Conservation (phyloP, 2,888 invertebrate species). For the Escarpia spicata region DNA sequence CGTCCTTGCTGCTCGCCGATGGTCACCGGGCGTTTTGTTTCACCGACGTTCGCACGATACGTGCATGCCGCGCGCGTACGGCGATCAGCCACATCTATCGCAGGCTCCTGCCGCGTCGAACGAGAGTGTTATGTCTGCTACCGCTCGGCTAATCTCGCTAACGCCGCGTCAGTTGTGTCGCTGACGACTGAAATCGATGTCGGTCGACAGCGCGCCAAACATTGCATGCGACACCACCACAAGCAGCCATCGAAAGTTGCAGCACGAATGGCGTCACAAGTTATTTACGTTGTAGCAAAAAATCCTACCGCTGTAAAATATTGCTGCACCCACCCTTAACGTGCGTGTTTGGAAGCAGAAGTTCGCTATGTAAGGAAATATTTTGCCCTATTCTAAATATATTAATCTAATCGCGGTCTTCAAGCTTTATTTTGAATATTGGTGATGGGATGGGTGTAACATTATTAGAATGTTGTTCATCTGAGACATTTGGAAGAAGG, state of each 20-base stretch:
- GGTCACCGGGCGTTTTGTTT: neutral
- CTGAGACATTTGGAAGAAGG: no score
- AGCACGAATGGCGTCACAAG: neutral
- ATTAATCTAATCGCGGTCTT: no score
- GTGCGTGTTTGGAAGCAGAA: no score
- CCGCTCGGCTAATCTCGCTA: neutral
- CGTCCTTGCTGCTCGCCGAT: neutral
- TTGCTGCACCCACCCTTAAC: no score
- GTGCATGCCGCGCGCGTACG: neutral
- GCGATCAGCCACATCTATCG: neutral
- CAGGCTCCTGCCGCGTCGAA: neutral
- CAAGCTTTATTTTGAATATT: no score
- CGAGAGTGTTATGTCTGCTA: neutral
- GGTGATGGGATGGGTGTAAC: no score
- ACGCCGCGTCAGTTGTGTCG: conserved; percentile 1
- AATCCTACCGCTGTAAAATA: no score
- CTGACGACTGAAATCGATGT: neutral
- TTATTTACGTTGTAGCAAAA: neutral
- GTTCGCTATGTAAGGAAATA: no score
- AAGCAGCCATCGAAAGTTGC: neutral
- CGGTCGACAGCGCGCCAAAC: neutral
- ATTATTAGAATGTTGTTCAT: no score
- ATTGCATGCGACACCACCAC: neutral
- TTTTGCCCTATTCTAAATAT: no score
- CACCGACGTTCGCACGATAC: neutral